A percentile compares a stretch with the other conserved stretches of the same genome.
Evolutionary conservation across 2,888 invertebrate genomes (phyloP).

Genomic region (Chrysolina americana): DNA sequence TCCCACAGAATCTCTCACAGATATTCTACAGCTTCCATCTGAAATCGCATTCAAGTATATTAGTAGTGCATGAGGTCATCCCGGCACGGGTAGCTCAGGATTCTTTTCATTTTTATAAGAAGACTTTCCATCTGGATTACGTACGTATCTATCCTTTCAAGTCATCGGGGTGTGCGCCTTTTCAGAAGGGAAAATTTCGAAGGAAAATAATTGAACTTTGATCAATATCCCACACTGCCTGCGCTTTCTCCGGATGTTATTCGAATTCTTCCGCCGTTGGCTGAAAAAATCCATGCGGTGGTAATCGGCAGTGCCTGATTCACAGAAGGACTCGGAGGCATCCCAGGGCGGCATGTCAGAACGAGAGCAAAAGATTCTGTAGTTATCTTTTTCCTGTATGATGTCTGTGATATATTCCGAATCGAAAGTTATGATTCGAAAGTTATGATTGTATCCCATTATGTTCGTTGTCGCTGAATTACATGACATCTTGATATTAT

Average conservation of each 20-base stretch:
- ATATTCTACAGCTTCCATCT: constrained; percentile 43
- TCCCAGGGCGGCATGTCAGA: background rate
- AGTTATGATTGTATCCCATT: no score
- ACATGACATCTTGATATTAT: no score
- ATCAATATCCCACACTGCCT: constrained; percentile 34
- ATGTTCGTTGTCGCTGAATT: no score
- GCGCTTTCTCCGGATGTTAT: constrained; percentile 13
- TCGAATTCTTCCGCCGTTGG: background rate
- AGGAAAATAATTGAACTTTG: constrained; percentile 41
- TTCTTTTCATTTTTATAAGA: constrained; percentile 58
- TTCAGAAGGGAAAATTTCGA: constrained; percentile 35
- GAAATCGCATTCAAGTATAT: constrained; percentile 36
- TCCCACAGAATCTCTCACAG: background rate
- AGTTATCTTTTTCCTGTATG: no score
- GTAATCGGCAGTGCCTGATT: background rate
- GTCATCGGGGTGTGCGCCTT: constrained; percentile 37
- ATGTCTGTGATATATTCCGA: no score
- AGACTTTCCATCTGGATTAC: constrained; percentile 60
- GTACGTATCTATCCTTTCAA: constrained; percentile 59
- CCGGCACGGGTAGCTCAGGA: constrained; percentile 43
- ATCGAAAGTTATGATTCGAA: no score
- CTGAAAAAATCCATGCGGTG: background rate
- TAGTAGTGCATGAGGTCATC: constrained; percentile 50
- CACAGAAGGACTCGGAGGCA: background rate
- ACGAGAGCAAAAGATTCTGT: background rate